Base-by-base conservation (phyloP, 2,888 invertebrate genomes). In the Agonopterix heracliana region DNA sequence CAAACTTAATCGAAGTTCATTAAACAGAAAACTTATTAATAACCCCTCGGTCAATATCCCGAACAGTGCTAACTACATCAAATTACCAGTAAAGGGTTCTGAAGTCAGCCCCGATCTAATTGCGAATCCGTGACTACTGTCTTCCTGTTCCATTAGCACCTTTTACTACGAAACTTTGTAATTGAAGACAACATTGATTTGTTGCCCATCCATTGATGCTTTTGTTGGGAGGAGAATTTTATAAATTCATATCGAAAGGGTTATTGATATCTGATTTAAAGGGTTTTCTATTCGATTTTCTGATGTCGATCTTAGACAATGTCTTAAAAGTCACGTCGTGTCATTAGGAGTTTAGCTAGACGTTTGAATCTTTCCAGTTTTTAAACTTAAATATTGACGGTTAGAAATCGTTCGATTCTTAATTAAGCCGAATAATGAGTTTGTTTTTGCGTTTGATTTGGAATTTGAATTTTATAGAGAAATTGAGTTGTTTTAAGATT, bases 51-150 rank as follows among this genome's bases (percentile, higher is more conserved):
- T 74, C 75, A 70, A 64, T 65, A 69, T 63, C 66, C 71, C 59
- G 58, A 11, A 62, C 68, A 70, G 66, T 73, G 66, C 71, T 81
- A 83, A 82, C 81, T 79, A 77, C 72, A 70, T 81, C 73, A 81
- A 81, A 84, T 81, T 81, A 76, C 72, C 71, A 63, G 68, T 64
- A 79, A 47, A 82, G 82, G 81, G 78, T 79, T 81, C 74, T 69
- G 69, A 38, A 26, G 26, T 26, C 26, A 26, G 26, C 66, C 70
- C 68, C 74, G 74, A 77, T 83, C 79, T 84, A 84, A 84, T 84
- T 83, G 83, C 74, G 63, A 72, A 70, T 78, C 66, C 80, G 81
- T 81, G 82, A 81, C 81, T 79, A 68, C 75, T 71, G 68, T 69
- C 73, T 66, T 70, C 70, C 69, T 69, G 70, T 68, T 78, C 81